Conservation (phyloP, 2,797 vertebrate species). For the Poliocrania exsul region DNA sequence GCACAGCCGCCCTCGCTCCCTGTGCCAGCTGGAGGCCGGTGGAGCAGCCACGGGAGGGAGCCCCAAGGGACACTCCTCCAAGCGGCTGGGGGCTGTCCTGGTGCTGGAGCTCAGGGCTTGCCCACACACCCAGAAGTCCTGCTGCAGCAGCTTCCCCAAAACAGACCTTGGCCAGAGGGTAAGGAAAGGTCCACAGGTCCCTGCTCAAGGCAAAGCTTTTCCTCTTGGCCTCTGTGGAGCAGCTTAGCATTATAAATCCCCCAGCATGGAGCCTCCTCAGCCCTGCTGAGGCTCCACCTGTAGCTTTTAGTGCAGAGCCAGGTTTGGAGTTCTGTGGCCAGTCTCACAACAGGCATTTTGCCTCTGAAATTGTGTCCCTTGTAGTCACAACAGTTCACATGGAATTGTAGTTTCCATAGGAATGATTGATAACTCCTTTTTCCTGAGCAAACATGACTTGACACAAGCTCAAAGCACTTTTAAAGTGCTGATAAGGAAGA, state of each 20-base stretch:
- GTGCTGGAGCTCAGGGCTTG: background rate
- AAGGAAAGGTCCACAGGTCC: accelerated
- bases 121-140: accelerated
- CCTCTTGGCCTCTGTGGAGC: background rate
- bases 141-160: background rate
- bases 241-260: background rate
- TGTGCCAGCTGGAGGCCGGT: accelerated
- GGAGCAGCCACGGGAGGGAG: background rate
- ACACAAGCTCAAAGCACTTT: background rate
- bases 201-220: background rate
- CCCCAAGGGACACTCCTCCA: accelerated
- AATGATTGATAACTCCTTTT: background rate
- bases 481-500: background rate
- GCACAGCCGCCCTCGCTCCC: accelerated
- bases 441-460: background rate
- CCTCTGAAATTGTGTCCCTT: background rate
- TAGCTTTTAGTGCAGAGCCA: background rate
- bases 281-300: accelerated
- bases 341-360: accelerated
- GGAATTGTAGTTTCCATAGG: background rate
- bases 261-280: accelerated
- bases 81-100: background rate
- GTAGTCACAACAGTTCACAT: background rate
- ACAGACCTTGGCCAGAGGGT: accelerated
- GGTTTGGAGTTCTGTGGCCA: background rate